Evolutionary conservation across 2,113 vertebrate genomes (phyloP), one percentile per base, ranked within the genome.

Genomic region (Bubo blakistoni): DNA sequence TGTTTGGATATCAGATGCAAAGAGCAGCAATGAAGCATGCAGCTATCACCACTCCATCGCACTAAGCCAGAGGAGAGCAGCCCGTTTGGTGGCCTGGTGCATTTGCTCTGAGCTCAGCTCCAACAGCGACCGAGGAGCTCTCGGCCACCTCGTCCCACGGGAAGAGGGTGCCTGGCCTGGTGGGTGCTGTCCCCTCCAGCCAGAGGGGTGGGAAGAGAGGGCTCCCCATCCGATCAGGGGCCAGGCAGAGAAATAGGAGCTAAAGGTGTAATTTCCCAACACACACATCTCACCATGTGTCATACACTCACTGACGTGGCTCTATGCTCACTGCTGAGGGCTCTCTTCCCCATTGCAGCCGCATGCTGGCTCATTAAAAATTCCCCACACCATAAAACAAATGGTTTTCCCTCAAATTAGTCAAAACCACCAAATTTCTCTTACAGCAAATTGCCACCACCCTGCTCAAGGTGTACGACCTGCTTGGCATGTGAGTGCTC

Each of bases 101-200:
- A 55, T 72, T 65, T 86, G 71, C 55, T 67, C 67, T 5, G 26
- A 73, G 70, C 73, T 32, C 32, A 22, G 57, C 49, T 52, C 61
- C 1, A 8, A 18, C 0, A 4, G 59, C 0, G 2, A 59, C 44
- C 0, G 1, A 22, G 4, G 29, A 42, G 70, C 52, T 69, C 70
- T 36, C 2, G 3, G 18, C 6, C 46, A 19, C 16, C 13, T 36
- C 21, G 1, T 34, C 38, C 78, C 61, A 14, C 1, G 5, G 22
- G 13, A 0, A 66, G 8, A 61, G 27, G 10, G 6, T 29, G 40
- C 52, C n/a, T 62, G 55, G 26, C 61, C 9, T 22, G 32, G 6
- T 59, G 47, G 65, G n/a, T 32, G 36, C 38, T 88, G 42, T 63
- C 16, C 21, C 6, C 13, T 82, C 15, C 71, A 54, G 17, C 34